Percentiles rank a stretch among this genome's conserved stretches.
phyloP scores from a whole-genome alignment of 2,113 vertebrate genomes.

The Saguinus midas region DNA sequence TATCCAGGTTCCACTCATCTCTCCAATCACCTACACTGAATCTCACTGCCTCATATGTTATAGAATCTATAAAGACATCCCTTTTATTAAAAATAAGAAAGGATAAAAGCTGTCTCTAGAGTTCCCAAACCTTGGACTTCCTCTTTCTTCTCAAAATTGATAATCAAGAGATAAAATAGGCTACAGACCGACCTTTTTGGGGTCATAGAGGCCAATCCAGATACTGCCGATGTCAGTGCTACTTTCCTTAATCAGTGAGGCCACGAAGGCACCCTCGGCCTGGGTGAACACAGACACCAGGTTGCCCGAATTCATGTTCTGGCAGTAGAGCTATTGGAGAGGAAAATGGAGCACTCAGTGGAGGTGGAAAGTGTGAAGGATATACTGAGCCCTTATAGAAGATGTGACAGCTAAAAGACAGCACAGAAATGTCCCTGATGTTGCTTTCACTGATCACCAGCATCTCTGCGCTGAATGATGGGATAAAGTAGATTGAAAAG shows the following conservation, averaged over 20 bases:
- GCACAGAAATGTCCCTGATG: neutral
- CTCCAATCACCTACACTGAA: neutral
- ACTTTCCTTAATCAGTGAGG: neutral
- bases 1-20: neutral
- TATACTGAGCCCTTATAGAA: neutral
- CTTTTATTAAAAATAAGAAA: neutral
- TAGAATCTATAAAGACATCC: neutral
- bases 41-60: neutral
- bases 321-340: neutral
- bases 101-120: neutral
- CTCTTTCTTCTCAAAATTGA: neutral
- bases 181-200: neutral
- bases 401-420: neutral
- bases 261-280: neutral
- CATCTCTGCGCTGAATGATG: neutral
- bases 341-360: neutral
- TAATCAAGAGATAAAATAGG: neutral
- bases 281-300: neutral
- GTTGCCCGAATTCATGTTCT: neutral
- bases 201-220: conserved; percentile 7
- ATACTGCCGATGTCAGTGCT: rapidly evolving
- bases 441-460: neutral
- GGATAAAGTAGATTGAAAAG: neutral
- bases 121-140: neutral
- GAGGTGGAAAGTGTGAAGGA: rapidly evolving